Evolutionary conservation across 2,888 invertebrate species (phyloP).

Genomic region (Nemotelus nigrinus): DNA sequence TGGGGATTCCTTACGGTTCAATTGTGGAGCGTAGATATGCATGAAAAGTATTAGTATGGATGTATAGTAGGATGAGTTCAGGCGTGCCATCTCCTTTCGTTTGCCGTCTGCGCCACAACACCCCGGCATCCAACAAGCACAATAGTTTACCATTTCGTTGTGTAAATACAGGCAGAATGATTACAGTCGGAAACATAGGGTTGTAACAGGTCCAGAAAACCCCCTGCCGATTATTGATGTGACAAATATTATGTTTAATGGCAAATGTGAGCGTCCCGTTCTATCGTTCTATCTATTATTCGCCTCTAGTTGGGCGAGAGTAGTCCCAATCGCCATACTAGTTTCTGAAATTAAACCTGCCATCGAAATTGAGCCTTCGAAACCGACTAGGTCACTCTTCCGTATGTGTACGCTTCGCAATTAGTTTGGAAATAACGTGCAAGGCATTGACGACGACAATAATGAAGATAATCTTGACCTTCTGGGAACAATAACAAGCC

Average conservation of each 20-base stretch:
- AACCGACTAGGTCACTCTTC: no score
- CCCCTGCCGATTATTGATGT: no score
- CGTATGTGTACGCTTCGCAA: no score
- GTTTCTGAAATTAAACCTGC: no score
- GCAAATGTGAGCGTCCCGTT: no score
- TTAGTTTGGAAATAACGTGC: slow-evolving; percentile 3
- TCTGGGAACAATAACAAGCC: slow-evolving; percentile 22
- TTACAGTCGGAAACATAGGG: neutral
- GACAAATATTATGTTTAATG: no score
- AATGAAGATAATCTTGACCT: slow-evolving; percentile 25
- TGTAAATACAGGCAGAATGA: neutral
- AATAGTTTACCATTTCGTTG: neutral
- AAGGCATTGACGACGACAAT: slow-evolving; percentile 12
- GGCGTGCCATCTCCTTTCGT: neutral
- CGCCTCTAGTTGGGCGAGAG: no score
- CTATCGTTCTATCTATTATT: no score
- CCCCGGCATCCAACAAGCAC: slow-evolving; percentile 22
- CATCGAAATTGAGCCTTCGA: no score
- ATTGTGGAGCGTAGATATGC: slow-evolving; percentile 13
- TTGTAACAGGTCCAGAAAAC: no score
- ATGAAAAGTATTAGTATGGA: neutral
- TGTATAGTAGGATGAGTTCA: neutral
- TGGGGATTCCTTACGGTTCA: slow-evolving; percentile 29
- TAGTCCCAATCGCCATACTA: no score
- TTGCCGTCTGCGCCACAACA: neutral